Percentiles rank a stretch among this genome's conserved stretches.
These are phyloP conservation scores for Spodoptera frugiperda DNA, from an alignment of 1,140 invertebrate genomes.

Conservation along the genomic window DNA sequence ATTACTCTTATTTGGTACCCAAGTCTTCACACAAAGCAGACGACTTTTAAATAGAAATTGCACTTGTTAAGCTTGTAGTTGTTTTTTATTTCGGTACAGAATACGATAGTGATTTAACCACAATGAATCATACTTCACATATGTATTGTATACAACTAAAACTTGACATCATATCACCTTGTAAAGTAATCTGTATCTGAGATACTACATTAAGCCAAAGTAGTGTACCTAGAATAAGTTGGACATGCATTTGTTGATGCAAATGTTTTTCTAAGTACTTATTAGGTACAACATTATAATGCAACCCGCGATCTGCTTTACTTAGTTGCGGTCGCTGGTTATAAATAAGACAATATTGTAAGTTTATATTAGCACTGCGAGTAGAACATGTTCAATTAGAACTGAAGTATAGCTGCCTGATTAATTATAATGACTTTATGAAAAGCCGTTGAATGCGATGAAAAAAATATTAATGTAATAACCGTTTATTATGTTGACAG, in stretches of 20 bases:
- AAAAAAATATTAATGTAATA: slow-evolving; percentile 25
- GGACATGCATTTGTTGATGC: slow-evolving; percentile 1
- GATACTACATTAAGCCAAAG: background rate
- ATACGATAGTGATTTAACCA: no score
- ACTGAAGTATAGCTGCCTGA: slow-evolving; percentile 17
- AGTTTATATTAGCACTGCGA: slow-evolving; percentile 8
- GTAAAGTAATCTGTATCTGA: slow-evolving; percentile 20
- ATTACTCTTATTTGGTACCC: background rate
- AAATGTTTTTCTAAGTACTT: slow-evolving; percentile 16
- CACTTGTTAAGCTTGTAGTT: background rate
- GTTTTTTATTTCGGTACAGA: background rate
- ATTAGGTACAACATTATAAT: slow-evolving; percentile 36
- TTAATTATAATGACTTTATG: slow-evolving; percentile 23
- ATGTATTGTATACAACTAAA: background rate
- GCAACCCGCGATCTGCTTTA: background rate
- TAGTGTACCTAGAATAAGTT: background rate
- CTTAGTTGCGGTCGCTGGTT: slow-evolving; percentile 11
- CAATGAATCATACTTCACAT: no score
- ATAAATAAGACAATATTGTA: slow-evolving; percentile 31
- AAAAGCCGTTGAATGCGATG: background rate
- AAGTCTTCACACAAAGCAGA: background rate
- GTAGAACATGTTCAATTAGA: slow-evolving; percentile 25
- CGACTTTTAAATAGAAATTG: background rate
- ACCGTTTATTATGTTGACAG: slow-evolving; percentile 40
- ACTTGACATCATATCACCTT: background rate